Evolutionary conservation across 2,888 invertebrate species (phyloP), one percentile per base, ranked within the genome.

Genomic region (Drosophila fungiperda): DNA sequence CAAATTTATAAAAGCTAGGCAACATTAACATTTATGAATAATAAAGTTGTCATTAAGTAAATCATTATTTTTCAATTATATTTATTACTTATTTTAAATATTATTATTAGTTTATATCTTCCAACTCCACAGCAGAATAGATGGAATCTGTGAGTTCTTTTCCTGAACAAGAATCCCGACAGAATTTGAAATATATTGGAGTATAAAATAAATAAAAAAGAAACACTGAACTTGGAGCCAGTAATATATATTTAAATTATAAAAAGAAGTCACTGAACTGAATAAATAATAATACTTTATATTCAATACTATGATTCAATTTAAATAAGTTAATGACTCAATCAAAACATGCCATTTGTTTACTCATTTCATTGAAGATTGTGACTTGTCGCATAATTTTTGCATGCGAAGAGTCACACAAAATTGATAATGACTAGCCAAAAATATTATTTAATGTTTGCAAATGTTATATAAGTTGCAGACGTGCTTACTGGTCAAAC

Each of bases 391-490:
- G 17, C 23, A n/a, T 12, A 11, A 26, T 36, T 36, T 54, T 54
- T 15, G 4, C 11, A 3, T 12, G 26, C n/a, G 50, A 26, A 17
- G 5, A 7, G 7, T 54, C 17, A n/a, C 12, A 55, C 38, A 20
- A 20, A 45, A 50, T 40, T 55, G 63, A 1, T 7, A 54, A 36
- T 54, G 54, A 17, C 36, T 52, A 54, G 23, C 53, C 23, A 57
- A n/a, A 33, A 40, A 65, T 54, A 66, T 85, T 60, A 54, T 71
- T 67, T 61, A 76, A 69, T 76, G 32, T 49, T 58, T 45, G 49
- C 70, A 68, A 80, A 80, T 70, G 74, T 70, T 74, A 49, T 53
- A 70, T 53, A 68, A 83, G 65, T 40, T 61, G 42, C 54, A 58
- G 12, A 64, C 55, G 32, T 48, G 35, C 68, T 75, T 42, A 36